phyloP scores from a whole-genome alignment of 2,113 vertebrate genomes.

The Urocolius indicus region DNA sequence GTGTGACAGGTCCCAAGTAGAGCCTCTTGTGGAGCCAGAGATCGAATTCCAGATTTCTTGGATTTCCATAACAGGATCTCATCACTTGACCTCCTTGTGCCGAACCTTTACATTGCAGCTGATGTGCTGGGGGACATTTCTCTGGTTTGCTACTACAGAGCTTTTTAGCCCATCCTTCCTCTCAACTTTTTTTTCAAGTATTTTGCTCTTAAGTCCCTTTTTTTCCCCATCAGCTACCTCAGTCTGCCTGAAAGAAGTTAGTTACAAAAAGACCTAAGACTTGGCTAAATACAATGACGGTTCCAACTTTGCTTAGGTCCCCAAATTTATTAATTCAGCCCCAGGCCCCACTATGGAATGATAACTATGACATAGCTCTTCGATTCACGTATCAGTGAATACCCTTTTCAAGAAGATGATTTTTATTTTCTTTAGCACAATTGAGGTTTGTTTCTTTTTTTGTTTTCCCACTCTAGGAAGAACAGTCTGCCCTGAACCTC shows the following conservation, averaged over 20 bases:
- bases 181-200: neutral
- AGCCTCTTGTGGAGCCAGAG: neutral
- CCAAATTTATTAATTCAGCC: neutral
- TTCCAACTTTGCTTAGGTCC: neutral
- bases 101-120: neutral
- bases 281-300: neutral
- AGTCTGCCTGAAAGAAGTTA: neutral
- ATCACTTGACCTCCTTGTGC: neutral
- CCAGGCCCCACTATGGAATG: neutral
- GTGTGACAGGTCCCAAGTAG: neutral
- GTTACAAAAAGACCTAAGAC: neutral
- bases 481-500: constrained; percentile 27
- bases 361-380: neutral
- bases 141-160: neutral
- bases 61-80: neutral
- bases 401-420: neutral
- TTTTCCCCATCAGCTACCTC: neutral
- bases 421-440: constrained; percentile 33
- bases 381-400: neutral
- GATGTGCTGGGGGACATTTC: rapidly evolving
- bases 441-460: constrained; percentile 21
- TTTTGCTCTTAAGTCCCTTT: neutral
- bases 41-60: neutral
- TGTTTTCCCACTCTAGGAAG: constrained; percentile 8
- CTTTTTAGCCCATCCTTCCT: neutral